These are phyloP conservation scores for Apis florea DNA, from an alignment of 1,140 invertebrate genomes.

Conservation along the genomic window DNA sequence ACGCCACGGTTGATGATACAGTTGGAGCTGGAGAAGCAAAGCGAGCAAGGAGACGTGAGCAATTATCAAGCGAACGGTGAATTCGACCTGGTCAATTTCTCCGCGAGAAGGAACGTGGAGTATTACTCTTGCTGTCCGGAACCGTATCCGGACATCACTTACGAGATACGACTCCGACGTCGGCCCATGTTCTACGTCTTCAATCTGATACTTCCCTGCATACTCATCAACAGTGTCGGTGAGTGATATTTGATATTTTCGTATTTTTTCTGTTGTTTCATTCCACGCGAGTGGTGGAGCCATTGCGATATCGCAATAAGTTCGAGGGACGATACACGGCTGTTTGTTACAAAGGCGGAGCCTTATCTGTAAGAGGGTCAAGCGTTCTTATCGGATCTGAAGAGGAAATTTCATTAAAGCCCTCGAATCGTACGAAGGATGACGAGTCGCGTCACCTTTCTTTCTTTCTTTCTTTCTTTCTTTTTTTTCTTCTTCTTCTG, in stretches of 20 bases:
- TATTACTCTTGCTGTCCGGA: conserved; percentile 87
- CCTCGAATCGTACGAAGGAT: not conserved
- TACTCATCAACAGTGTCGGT: conserved; percentile 93
- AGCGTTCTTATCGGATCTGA: conserved; percentile 5
- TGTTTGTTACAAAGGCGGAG: too few relatives aligned
- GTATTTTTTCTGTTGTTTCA: not conserved
- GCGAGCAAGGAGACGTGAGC: conserved; percentile 86
- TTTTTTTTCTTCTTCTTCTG: not conserved
- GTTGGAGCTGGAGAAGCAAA: conserved; percentile 87
- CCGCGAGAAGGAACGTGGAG: conserved; percentile 86
- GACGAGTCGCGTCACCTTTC: too few relatives aligned
- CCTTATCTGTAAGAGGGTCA: not conserved
- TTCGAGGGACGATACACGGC: not conserved
- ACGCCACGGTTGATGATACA: conserved; percentile 65
- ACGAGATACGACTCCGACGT: conserved; percentile 86
- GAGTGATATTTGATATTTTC: conserved; percentile 51
- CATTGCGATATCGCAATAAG: not conserved
- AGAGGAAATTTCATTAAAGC: conserved; percentile 39
- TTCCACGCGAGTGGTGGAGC: not conserved
- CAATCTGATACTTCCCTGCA: conserved; percentile 93
- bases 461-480: too few relatives aligned
- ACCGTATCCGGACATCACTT: conserved; percentile 85
- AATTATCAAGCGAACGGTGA: conserved; percentile 91
- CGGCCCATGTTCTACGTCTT: conserved; percentile 95
- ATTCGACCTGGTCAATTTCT: conserved; percentile 88